Percentiles rank a stretch among this genome's conserved stretches.
phyloP scores from a whole-genome alignment of 2,888 invertebrate species.

The Metopia argyrocephala region DNA sequence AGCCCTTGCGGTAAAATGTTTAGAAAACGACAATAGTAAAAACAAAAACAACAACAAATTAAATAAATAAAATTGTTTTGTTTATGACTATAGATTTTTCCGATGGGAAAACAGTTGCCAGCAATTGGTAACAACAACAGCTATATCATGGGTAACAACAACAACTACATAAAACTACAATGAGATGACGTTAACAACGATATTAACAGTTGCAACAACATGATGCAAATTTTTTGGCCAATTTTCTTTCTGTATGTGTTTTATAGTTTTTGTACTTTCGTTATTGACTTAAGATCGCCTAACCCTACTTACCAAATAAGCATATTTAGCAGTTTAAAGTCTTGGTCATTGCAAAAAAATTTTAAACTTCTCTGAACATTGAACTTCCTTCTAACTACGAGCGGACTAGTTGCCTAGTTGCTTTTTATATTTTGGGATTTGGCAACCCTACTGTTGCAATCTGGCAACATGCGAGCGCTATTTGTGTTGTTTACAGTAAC shows the following conservation, averaged over 20 bases:
- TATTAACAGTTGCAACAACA: slow-evolving; percentile 5
- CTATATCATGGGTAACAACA: slow-evolving; percentile 50
- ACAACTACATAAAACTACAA: slow-evolving; percentile 34
- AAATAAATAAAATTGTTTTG: slow-evolving; percentile 55
- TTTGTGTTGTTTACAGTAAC: too few relatives aligned
- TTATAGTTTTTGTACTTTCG: not conserved
- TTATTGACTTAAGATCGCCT: not conserved
- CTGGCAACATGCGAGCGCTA: too few relatives aligned
- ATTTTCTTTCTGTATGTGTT: slow-evolving; percentile 5
- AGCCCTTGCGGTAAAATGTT: slow-evolving; percentile 61
- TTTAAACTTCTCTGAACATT: too few relatives aligned
- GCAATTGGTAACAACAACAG: slow-evolving; percentile 55
- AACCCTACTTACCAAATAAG: too few relatives aligned
- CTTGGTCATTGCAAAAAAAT: too few relatives aligned
- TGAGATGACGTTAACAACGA: not conserved
- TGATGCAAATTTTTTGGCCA: slow-evolving; percentile 51
- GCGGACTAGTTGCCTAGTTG: too few relatives aligned
- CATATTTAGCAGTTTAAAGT: too few relatives aligned
- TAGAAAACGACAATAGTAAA: not conserved
- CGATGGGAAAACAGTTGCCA: slow-evolving; percentile 67
- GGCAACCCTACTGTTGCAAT: too few relatives aligned
- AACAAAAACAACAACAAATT: slow-evolving; percentile 22
- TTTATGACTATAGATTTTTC: slow-evolving; percentile 66
- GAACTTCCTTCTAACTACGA: too few relatives aligned
- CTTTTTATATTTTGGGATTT: too few relatives aligned